Conservation (phyloP, 1,140 invertebrate genomes). For the Popillia japonica region DNA sequence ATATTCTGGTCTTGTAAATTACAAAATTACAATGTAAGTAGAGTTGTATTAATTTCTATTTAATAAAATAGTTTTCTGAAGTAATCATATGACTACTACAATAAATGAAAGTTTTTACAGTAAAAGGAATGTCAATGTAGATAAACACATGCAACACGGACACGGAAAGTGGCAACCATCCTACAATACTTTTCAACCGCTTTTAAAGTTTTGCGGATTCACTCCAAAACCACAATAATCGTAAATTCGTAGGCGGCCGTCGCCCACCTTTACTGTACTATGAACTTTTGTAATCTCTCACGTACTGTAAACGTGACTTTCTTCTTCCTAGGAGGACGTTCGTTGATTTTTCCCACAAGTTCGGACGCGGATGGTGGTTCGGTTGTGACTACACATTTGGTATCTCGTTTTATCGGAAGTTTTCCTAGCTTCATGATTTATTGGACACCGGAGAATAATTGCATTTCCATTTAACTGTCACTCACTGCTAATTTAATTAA, state of each 20-base stretch:
- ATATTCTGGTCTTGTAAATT: too few species aligned
- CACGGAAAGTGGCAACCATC: background rate
- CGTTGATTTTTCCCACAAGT: background rate
- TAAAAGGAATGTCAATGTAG: background rate
- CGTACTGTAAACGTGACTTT: conserved; percentile 28
- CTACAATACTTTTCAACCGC: conserved; percentile 21
- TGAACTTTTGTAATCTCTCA: conserved; percentile 23
- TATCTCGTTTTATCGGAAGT: background rate
- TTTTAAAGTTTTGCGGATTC: conserved; percentile 30
- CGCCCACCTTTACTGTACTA: conserved; percentile 20
- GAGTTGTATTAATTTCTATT: too few species aligned
- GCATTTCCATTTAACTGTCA: background rate
- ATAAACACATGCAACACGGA: background rate
- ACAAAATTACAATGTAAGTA: too few species aligned
- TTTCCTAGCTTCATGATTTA: background rate
- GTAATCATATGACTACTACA: too few species aligned
- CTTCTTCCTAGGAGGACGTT: background rate
- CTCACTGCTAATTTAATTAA: too few species aligned
- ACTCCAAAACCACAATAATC: conserved; percentile 29
- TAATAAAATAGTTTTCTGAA: too few species aligned
- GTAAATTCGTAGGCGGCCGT: conserved; percentile 21
- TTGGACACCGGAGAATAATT: background rate
- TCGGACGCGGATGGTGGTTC: background rate
- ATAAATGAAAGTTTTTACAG: too few species aligned
- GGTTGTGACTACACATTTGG: background rate